Evolutionary conservation across 2,797 vertebrate genomes (phyloP).

Genomic region (Syngnathus acus): DNA sequence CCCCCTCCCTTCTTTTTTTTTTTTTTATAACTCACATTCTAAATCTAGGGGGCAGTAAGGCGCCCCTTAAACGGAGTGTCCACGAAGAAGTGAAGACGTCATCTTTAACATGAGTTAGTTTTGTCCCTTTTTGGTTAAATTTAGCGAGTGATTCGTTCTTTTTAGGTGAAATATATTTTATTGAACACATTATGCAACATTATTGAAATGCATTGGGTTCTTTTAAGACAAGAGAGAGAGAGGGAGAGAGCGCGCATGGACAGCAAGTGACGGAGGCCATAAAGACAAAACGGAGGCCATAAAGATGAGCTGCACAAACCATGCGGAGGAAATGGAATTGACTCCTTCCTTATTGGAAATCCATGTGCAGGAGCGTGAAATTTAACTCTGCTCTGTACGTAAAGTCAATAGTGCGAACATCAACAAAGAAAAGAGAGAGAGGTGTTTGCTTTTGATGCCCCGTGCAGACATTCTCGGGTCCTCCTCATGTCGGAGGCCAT

Average conservation of each 20-base stretch:
- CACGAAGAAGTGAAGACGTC: too few species aligned
- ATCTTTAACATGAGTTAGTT: too few species aligned
- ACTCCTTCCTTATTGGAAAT: neutral
- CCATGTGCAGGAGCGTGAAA: neutral
- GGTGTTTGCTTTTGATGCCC: neutral
- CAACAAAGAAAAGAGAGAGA: neutral
- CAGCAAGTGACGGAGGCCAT: slow-evolving; percentile 40
- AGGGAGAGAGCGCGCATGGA: slow-evolving; percentile 34
- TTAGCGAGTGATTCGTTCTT: too few species aligned
- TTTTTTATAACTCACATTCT: neutral
- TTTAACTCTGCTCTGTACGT: neutral
- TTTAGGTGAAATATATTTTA: too few species aligned
- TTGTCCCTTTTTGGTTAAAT: too few species aligned
- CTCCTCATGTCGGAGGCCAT: neutral
- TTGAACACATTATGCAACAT: too few species aligned
- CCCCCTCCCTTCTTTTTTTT: too few species aligned
- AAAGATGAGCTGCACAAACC: neutral
- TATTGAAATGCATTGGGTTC: too few species aligned
- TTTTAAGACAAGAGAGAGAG: too few species aligned
- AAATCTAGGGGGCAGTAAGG: too few species aligned
- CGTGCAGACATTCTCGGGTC: neutral
- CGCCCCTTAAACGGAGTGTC: too few species aligned
- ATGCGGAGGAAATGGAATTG: neutral
- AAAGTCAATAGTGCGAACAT: neutral
- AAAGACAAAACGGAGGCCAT: slow-evolving; percentile 15